Evolutionary conservation across 2,113 vertebrate genomes (phyloP).

Genomic region (Talpa occidentalis): DNA sequence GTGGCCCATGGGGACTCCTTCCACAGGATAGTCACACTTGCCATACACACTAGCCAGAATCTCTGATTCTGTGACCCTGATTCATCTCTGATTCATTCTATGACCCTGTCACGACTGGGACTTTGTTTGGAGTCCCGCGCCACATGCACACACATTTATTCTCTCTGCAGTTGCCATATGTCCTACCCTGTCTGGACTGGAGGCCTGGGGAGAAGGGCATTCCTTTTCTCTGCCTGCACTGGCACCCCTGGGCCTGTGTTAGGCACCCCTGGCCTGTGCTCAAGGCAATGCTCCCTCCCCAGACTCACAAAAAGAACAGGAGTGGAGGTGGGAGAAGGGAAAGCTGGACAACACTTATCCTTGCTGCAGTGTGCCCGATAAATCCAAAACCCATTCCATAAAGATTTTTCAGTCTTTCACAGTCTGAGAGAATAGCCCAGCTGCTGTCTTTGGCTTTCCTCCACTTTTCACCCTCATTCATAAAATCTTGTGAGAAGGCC

Average conservation of each 20-base stretch:
- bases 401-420: constrained; percentile 54
- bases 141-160: background rate
- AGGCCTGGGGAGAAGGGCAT: background rate
- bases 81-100: background rate
- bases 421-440: constrained; percentile 70
- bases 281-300: background rate
- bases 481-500: constrained; percentile 66
- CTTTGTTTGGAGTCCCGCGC: background rate
- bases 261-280: background rate
- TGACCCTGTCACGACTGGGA: background rate
- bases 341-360: background rate
- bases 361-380: constrained; percentile 35
- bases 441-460: constrained; percentile 73
- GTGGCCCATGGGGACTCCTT: background rate
- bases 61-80: too few species aligned
- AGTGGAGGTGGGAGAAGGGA: too few species aligned
- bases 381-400: constrained; percentile 63
- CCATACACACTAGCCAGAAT: background rate
- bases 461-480: constrained; percentile 75
- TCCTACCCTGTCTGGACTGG: background rate
- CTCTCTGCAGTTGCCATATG: background rate
- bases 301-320: background rate
- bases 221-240: background rate
- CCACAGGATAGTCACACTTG: background rate
- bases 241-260: background rate